A percentile compares a stretch with the other conserved stretches of the same genome.
Conservation (phyloP, 1,140 invertebrate genomes). For the Drosophila subpulchrella region DNA sequence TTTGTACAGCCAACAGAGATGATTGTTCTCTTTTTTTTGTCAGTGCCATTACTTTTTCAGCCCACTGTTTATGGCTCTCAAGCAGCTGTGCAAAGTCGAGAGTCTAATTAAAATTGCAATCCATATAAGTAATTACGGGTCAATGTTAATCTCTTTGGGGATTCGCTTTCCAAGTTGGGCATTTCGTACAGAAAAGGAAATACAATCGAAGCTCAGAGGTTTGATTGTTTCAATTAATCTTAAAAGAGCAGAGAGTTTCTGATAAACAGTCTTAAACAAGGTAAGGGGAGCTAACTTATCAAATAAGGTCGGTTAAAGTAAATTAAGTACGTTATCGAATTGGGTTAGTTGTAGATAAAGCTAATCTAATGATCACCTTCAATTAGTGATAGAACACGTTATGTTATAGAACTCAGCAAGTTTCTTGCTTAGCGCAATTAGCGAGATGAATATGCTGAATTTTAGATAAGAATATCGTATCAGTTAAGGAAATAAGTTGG, state of each 20-base stretch:
- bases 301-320: conserved; percentile 8
- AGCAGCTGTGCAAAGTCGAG: conserved; percentile 26
- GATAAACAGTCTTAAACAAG: background rate
- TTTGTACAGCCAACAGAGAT: background rate
- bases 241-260: background rate
- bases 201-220: conserved; percentile 1
- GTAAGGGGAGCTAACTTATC: conserved; percentile 3
- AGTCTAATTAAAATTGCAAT: conserved; percentile 46
- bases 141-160: conserved; percentile 33
- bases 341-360: conserved; percentile 21
- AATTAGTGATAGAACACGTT: conserved; percentile 22
- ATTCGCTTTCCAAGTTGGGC: conserved; percentile 20
- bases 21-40: conserved; percentile 4
- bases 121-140: conserved; percentile 48
- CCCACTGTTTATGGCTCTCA: conserved; percentile 32
- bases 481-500: background rate
- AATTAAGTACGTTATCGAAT: conserved; percentile 16
- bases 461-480: conserved; percentile 1
- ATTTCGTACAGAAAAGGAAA: conserved; percentile 16
- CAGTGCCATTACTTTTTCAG: conserved; percentile 10
- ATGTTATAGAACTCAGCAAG: background rate
- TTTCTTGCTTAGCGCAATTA: conserved; percentile 13
- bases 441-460: conserved; percentile 6
- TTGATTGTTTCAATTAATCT: background rate
- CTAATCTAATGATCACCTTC: conserved; percentile 19